Base-by-base conservation (phyloP, 53 echinoderm and acorn worm species). In the Echinarachnius parma region DNA sequence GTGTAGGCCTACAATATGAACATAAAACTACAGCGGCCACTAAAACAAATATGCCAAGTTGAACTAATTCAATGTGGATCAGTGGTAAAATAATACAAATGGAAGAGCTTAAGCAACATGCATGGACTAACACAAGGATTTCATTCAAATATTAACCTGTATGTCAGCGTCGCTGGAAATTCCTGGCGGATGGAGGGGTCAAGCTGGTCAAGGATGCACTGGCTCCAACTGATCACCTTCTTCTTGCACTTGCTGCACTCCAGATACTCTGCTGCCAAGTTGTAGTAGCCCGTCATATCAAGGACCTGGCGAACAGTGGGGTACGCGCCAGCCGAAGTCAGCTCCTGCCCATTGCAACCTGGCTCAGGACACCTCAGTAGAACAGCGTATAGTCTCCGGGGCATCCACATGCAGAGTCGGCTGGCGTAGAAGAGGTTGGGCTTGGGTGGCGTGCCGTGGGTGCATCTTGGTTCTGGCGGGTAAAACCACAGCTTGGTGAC, bases 151-250 rank as follows among this genome's bases (percentile, higher is more conserved):
- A n/a, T 46, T 64, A 9, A 67, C 67, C 23, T 67, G 82, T 87
- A 67, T 1, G 87, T 81, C 13, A 92, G 67, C 18, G 87, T 22
- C 19, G 74, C 83, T 21, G 84, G 79, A 46, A 87, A 87, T 48
- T 81, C 65, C 34, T 79, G 28, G 7, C 64, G 78, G 35, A 61
- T 78, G 23, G 78, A 62, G 10, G 59, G 50, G 78, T 84, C 68
- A 15, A 92, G 78, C 68, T 87, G 87, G n/a, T 78, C 59, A 30
- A 81, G 21, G 60, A 92, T 68, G 61, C 53, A 30, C 11, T 64
- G 39, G 46, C 84, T 81, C 92, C 84, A 92, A 18, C 81, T 66
- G 71, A 84, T 81, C 65, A 78, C 30, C 52, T 87, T 87, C 18
- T 26, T 32, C 53, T 67, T 57, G 44, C 92, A 92, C 45, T 27